Evolutionary conservation across 1,140 invertebrate genomes (phyloP).

Genomic region (Aphis craccivora): DNA sequence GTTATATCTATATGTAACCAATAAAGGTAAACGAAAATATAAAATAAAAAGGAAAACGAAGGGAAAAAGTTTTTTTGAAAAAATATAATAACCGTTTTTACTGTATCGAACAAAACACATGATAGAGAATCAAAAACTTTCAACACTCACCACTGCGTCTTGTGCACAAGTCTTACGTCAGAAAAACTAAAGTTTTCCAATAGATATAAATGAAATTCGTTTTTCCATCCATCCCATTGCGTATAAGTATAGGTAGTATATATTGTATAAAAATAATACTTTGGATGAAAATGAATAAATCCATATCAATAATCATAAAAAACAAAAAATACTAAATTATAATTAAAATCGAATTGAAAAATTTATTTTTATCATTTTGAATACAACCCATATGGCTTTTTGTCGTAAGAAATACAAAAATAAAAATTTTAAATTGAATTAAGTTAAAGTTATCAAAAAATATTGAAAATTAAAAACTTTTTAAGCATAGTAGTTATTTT

Average conservation of each 20-base stretch:
- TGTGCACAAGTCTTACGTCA: neutral
- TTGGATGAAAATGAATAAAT: neutral
- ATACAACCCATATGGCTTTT: no score
- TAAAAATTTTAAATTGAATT: neutral
- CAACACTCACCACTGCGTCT: neutral
- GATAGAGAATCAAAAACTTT: conserved; percentile 31
- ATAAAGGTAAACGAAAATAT: neutral
- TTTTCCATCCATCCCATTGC: no score
- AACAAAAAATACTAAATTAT: neutral
- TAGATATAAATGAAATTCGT: conserved; percentile 7
- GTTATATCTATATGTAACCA: neutral
- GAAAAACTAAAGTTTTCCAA: conserved; percentile 22
- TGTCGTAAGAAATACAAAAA: neutral
- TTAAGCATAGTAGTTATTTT: neutral
- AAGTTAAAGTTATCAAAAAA: neutral
- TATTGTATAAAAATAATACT: neutral
- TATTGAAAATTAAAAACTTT: neutral
- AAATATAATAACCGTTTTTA: conserved; percentile 20
- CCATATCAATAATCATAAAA: neutral
- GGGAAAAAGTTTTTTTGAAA: neutral
- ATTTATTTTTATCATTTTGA: neutral
- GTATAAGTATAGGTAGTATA: neutral
- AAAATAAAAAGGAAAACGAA: neutral
- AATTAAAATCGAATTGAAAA: neutral
- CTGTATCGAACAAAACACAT: neutral